phyloP scores from a whole-genome alignment of 2,888 invertebrate genomes.

The Melipona bicolor region DNA sequence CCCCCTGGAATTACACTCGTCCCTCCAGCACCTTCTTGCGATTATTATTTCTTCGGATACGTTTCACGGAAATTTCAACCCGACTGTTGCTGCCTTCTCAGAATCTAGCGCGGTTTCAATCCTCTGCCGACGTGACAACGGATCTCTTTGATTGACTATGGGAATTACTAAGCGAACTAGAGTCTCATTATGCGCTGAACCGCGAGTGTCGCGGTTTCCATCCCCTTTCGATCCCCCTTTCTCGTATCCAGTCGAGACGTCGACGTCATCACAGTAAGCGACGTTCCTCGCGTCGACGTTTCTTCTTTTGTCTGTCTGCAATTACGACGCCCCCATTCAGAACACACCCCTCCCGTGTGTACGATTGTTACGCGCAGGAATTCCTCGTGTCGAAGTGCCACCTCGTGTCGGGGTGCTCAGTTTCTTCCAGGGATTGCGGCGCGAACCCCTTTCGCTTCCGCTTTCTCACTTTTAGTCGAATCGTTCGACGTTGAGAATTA shows the following conservation, averaged over 20 bases:
- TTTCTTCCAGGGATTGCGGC: constrained; percentile 8
- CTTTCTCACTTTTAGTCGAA: too few species aligned
- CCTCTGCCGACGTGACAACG: neutral
- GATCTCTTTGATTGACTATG: constrained; percentile 46
- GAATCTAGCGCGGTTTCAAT: neutral
- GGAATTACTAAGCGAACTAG: constrained; percentile 63
- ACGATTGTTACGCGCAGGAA: constrained; percentile 69
- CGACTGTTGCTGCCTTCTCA: neutral
- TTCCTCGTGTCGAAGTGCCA: constrained; percentile 62
- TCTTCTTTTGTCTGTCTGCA: constrained; percentile 73
- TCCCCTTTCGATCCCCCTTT: constrained; percentile 51
- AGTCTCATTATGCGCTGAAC: constrained; percentile 65
- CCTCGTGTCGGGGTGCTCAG: constrained; percentile 21
- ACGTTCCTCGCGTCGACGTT: constrained; percentile 43
- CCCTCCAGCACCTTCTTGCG: neutral
- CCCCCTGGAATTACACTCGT: constrained; percentile 5
- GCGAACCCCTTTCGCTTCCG: too few species aligned
- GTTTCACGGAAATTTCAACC: neutral
- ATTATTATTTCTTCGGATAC: neutral
- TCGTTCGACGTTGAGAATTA: too few species aligned
- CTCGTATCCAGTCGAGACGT: constrained; percentile 51
- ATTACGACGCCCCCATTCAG: constrained; percentile 72
- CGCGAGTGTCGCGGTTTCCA: constrained; percentile 48
- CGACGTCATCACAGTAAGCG: constrained; percentile 48
- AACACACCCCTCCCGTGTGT: constrained; percentile 58